Conservation (phyloP, 2,888 invertebrate genomes). For the Melieria omissa region DNA sequence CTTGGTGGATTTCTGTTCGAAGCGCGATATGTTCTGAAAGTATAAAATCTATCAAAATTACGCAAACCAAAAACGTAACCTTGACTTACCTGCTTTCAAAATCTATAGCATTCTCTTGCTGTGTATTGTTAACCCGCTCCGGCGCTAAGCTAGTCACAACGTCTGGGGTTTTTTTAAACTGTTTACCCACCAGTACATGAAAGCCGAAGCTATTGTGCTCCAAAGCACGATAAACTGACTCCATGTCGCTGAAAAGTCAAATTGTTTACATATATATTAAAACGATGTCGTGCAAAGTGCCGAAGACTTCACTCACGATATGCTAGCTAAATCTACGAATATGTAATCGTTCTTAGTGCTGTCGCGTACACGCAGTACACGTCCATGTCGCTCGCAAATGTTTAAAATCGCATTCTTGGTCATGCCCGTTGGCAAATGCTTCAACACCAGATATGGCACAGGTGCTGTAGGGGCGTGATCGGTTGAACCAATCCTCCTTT, state of each 20-base stretch:
- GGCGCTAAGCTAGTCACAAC: no score
- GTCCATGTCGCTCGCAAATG: conserved; percentile 45
- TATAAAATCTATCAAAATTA: not conserved
- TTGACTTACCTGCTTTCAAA: conserved; percentile 37
- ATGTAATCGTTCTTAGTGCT: conserved; percentile 41
- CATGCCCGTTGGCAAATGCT: conserved; percentile 43
- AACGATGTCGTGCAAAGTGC: no score
- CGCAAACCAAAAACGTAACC: no score
- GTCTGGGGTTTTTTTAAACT: not conserved
- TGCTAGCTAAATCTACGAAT: conserved; percentile 44
- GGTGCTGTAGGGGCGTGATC: not conserved
- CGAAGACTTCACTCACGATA: conserved; percentile 44
- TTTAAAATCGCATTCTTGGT: conserved; percentile 45
- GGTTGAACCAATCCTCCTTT: not conserved
- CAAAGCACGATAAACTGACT: conserved; percentile 47
- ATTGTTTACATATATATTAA: no score
- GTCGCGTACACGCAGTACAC: conserved; percentile 38
- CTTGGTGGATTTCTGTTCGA: conserved; percentile 50
- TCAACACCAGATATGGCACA: conserved; percentile 46
- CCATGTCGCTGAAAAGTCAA: conserved; percentile 48
- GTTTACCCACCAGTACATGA: conserved; percentile 41
- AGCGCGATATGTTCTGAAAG: conserved; percentile 44
- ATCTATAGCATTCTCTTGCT: conserved; percentile 42
- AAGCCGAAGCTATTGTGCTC: conserved; percentile 49
- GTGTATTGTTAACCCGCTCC: not conserved